Evolutionary conservation across 2,888 invertebrate genomes (phyloP).

Genomic region (Gibbula magus): DNA sequence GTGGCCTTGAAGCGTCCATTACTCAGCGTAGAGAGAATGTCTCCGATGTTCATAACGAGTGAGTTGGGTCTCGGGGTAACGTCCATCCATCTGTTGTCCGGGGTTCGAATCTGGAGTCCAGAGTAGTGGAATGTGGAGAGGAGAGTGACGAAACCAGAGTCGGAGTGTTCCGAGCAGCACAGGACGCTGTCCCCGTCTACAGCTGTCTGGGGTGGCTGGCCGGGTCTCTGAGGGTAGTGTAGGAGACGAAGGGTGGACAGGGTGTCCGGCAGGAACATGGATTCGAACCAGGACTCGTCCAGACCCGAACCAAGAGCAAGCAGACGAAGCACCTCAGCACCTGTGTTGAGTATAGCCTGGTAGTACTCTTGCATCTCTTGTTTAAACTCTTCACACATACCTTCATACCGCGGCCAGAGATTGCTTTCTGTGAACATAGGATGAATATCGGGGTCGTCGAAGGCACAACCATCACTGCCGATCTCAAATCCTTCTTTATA

Average conservation of each 20-base stretch:
- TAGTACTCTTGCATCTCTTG: constrained; percentile 44
- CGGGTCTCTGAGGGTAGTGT: constrained; percentile 58
- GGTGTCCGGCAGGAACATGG: constrained; percentile 51
- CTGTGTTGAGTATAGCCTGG: constrained; percentile 42
- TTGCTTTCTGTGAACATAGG: constrained; percentile 55
- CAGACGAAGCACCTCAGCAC: constrained; percentile 51
- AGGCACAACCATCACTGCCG: constrained; percentile 44
- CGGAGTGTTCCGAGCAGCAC: constrained; percentile 50
- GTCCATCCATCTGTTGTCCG: constrained; percentile 48
- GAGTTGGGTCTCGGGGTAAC: constrained; percentile 49
- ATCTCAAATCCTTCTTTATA: constrained; percentile 62
- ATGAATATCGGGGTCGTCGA: constrained; percentile 44
- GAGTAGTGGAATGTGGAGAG: constrained; percentile 49
- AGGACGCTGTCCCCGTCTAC: constrained; percentile 51
- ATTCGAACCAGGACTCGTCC: constrained; percentile 52
- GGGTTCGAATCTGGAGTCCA: constrained; percentile 51
- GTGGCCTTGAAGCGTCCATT: constrained; percentile 55
- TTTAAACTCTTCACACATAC: constrained; percentile 48
- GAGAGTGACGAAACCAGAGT: constrained; percentile 55
- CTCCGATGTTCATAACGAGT: constrained; percentile 59
- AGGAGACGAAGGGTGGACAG: constrained; percentile 56
- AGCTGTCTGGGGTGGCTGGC: constrained; percentile 44
- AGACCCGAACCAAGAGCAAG: constrained; percentile 54
- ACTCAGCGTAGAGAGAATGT: constrained; percentile 53
- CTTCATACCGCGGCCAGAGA: constrained; percentile 51